Base-by-base conservation (phyloP, 2,888 invertebrate genomes). In the Ptilodon capucinus region DNA sequence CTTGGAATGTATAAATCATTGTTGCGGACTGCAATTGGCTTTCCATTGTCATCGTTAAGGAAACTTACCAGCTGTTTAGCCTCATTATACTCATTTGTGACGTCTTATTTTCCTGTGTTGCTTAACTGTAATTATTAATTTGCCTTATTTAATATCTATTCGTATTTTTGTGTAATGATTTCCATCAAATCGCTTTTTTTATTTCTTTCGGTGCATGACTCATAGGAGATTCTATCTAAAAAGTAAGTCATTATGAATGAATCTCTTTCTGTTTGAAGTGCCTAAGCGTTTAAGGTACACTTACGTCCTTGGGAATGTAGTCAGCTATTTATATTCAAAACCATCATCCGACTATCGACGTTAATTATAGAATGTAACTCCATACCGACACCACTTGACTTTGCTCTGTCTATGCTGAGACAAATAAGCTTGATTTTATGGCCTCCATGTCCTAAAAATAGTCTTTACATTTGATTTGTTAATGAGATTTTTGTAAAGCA, bases 231-330 rank as follows among this genome's bases (percentile, higher is more conserved):
- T 28, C 8, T 28, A 28, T 28, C 28, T 28, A n/a, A 28, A 28
- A 28, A n/a, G 11, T n/a, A 1, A 9, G 25, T 3, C 28, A 2
- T 32, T 14, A 8, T 32, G 7, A 14, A 14, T 32, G 14, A 8
- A 5, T 17, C 21, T 39, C 13, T 39, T 21, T 40, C 11, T 53
- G 55, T 67, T 58, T 65, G 68, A 67, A 65, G 64, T 61, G 50
- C 40, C 50, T 49, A 35, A 53, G 21, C 57, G 51, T 59, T 54
- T 67, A 68, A 59, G 48, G 54, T 52, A 59, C 59, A 57, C 51
- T 47, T 56, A 47, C 58, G 68, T 64, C 68, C 68, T 65, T 64
- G 58, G 64, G 54, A 56, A 51, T 58, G 49, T 60, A 58, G 40
- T 46, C 41, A 30, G 45, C 57, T 65, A 68, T 65, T 65, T 64